These are phyloP conservation scores for Phoxinus phoxinus DNA, from an alignment of 2,113 vertebrate genomes.

Conservation along the genomic window DNA sequence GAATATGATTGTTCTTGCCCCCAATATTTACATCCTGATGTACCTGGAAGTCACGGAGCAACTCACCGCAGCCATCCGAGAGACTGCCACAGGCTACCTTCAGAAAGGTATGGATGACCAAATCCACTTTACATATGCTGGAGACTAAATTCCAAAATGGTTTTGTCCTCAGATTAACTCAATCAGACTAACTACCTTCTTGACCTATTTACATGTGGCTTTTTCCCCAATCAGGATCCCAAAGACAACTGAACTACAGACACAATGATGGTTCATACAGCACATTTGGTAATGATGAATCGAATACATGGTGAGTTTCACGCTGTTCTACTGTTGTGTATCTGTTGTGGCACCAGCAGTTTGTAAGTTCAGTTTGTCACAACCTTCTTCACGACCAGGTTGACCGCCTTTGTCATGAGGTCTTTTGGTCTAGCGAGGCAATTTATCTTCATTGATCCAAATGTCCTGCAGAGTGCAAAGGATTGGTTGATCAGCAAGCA, in stretches of 20 bases:
- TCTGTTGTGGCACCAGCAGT: background rate
- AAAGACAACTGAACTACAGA: constrained; percentile 85
- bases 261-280: constrained; percentile 70
- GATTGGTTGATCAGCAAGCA: too few species aligned
- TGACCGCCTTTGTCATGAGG: constrained; percentile 83
- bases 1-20: constrained; percentile 64
- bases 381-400: constrained; percentile 64
- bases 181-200: too few species aligned
- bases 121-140: too few species aligned
- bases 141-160: too few species aligned
- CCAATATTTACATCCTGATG: constrained; percentile 85
- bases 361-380: background rate
- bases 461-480: too few species aligned
- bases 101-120: constrained; percentile 71
- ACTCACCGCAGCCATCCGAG: constrained; percentile 76
- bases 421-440: too few species aligned
- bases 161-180: too few species aligned
- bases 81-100: background rate
- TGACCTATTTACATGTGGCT: too few species aligned
- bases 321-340: background rate
- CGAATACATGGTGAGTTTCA: constrained; percentile 86
- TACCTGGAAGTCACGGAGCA: constrained; percentile 84
- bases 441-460: too few species aligned
- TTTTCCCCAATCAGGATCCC: constrained; percentile 77
- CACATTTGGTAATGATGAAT: constrained; percentile 77